Base-by-base conservation (phyloP, 2,888 invertebrate genomes). In the Amphipoea lucens region DNA sequence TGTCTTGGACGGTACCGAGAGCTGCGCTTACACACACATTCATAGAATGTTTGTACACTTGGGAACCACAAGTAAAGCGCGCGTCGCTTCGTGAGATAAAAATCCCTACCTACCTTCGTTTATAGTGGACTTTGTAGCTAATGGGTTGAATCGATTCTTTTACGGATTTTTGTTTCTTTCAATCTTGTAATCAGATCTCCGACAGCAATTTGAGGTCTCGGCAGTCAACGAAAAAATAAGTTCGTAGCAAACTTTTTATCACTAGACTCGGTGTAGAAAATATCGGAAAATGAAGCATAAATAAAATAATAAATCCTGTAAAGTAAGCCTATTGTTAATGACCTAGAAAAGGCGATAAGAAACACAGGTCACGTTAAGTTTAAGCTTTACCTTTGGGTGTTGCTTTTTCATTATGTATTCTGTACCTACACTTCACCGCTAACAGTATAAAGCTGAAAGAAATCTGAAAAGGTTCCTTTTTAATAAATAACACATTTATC, bases 291-390 rank as follows among this genome's bases (percentile, higher is more conserved):
- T 66, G 14, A n/a, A 60, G 20, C 11, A 14, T 57, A 40, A 23
- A 20, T 57, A 29, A 29, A 57, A 36, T 69, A 69, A 51, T 70
- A 54, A 81, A 70, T 70, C 42, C 54, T 40, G 42, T 23, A 63
- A 70, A 4, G 40, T 40, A 45, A 12, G 65, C 20, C 12, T 29
- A 66, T n/a, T 71, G 67, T 67, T 82, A 78, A 78, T 82, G 70
- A 78, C 78, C 70, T 74, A 71, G 78, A 78, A 70, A 82, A 62
- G 17, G 9, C 63, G 67, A 78, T 82, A 82, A 82, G 60, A 74
- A 66, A 70, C 70, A 42, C 70, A 70, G 66, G 78, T 74, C 69
- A 83, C 83, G 66, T 74, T 48, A 42, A 65, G 29, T 74, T 70
- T 62, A 74, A 74, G 74, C 70, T 70, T 66, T 36, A 62, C 36